A percentile compares a stretch with the other conserved stretches of the same genome.
Conservation (phyloP, 2,113 vertebrate genomes). For the Vidua chalybeata region DNA sequence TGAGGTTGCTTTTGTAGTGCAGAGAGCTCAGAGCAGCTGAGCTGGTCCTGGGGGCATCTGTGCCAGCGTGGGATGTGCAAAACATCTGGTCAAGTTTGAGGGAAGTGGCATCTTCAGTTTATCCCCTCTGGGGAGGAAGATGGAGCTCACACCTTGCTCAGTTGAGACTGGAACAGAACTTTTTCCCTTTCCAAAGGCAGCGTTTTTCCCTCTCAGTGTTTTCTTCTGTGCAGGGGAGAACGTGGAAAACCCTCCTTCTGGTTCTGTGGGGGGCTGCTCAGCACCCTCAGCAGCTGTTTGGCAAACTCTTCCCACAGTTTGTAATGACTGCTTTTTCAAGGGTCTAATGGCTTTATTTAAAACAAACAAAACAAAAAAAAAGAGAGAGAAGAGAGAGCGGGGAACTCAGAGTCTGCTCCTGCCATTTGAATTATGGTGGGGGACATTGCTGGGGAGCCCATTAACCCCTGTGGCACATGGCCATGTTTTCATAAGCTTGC, state of each 20-base stretch:
- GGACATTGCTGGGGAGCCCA: neutral
- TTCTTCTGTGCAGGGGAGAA: neutral
- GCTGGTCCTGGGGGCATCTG: neutral
- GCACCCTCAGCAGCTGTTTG: neutral
- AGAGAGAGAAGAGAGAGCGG: neutral
- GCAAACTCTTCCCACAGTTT: neutral
- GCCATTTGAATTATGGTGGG: neutral
- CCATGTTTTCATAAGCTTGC: neutral
- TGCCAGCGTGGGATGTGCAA: neutral
- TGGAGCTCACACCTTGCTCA: neutral
- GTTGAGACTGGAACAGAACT: neutral
- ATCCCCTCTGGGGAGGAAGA: neutral
- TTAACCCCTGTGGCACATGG: neutral
- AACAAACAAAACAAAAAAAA: neutral
- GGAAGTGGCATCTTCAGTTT: neutral
- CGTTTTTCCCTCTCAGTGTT: neutral
- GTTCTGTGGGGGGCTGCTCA: neutral
- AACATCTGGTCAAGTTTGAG: neutral
- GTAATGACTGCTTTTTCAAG: neutral
- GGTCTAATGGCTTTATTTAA: neutral
- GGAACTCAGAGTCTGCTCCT: neutral
- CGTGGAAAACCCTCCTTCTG: neutral
- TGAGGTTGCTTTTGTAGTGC: accelerated
- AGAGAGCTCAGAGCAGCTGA: neutral
- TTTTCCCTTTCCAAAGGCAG: neutral